Base-by-base conservation (phyloP, 2,113 vertebrate species). In the Dinomys branickii region DNA sequence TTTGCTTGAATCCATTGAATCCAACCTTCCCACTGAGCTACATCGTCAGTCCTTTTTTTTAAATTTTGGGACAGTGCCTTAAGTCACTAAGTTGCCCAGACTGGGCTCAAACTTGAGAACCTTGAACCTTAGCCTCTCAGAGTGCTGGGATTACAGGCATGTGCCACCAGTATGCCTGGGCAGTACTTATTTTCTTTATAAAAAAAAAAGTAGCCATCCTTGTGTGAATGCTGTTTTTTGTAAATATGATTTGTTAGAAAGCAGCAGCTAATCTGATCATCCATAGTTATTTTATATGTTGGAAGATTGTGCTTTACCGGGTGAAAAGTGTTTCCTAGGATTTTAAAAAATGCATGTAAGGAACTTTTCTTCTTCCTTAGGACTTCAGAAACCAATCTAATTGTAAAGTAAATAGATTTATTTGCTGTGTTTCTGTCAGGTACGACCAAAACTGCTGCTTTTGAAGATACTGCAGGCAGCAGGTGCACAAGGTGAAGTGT, bases 391-490 rank as follows among this genome's bases (percentile, higher is more conserved):
- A n/a, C 41, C 30, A 77, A 63, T 95, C 20, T 93, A 88, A 67
- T 54, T 84, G 80, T 90, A 96, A 94, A 96, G 38, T 94, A 95
- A 97, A 85, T 94, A 85, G 24, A 8, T 94, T 94, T 96, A 58
- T 91, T 97, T 80, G 54, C 96, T 97, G 73, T 97, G 58, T 97
- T 94, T 96, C 1, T 90, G 94, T 8, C 93, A 99, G 99, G 99
- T 99, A 96, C 98, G 99, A 97, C 99, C 99, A 94, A 99, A 98
- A 94, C 96, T 98, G 63, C 99, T 99, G 12, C 99, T 99, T 16
- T 97, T 99, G 98, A 99, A 99, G 98, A 99, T 99, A 95, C 98
- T 99, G 97, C 99, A 99, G 94, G 99, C 99, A 93, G 99, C 99
- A 19, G 99, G 99, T 16, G 99, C 99, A 73, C 99, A 99, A 80